Base-by-base conservation (phyloP, 2,113 vertebrate species). In the Oryzias melastigma region DNA sequence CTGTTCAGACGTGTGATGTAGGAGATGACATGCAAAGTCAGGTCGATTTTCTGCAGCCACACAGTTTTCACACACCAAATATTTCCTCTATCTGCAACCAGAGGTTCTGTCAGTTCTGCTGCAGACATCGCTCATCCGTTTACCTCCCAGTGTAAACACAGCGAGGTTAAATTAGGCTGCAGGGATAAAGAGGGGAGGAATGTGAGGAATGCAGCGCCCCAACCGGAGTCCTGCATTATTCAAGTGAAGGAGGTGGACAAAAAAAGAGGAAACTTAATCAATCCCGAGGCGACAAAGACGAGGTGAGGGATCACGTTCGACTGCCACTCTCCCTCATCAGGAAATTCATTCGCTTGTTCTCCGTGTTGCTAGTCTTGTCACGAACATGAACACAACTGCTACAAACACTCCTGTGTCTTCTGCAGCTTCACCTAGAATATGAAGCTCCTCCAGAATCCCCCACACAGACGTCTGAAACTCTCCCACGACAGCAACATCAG, bases 161-260 rank as follows among this genome's bases (percentile, higher is more conserved):
- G 17, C 16, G 18, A 68, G 58, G 50, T 70, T 60, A 46, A 84
- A 25, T 13, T 53, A 50, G 63, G 61, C 72, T 64, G 49, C 62
- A 35, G 47, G 62, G 78, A 68, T 55, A 13, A 58, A 67, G 48
- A 24, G 12, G 19, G 44, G 46, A 73, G 71, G 80, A 81, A 88
- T 88, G 80, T 17, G 46, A 68, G 71, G 86, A 86, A 86, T 85
- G 82, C 58, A 2, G 27, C 55, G 63, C 65, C 57, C 62, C 52
- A 40, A 61, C 62, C 71, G 58, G 65, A 72, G 70, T 58, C 71
- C 52, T 77, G 73, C 45, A 69, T 75, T 65, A 78, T 74, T 78
- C 65, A 69, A 62, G 52, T 10, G 53, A 71, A 48, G 72, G 45
- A 62, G 58, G 50, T 62, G 69, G 10, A 22, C 40, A 13, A 41